These are phyloP conservation scores for Muschampia plurimacula DNA, from an alignment of 2,888 invertebrate genomes.

Conservation along the genomic window DNA sequence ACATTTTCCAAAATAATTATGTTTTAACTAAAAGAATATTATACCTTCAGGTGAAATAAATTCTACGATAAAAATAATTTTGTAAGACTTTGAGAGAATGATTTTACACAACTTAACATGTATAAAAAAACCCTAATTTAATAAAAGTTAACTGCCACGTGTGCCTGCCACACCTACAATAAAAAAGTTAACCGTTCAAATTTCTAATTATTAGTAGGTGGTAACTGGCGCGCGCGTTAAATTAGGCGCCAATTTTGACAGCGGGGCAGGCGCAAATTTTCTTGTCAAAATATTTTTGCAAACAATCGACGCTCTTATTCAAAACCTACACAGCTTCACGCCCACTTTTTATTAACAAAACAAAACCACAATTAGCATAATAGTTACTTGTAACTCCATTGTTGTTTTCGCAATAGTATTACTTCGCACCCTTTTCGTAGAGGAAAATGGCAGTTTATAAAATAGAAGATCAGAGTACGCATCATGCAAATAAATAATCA, in stretches of 20 bases:
- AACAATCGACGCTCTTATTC: conserved; percentile 73
- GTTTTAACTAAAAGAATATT: too few species aligned
- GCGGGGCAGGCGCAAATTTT: conserved; percentile 75
- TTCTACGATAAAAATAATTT: too few species aligned
- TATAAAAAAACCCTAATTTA: not conserved
- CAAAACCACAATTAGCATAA: conserved; percentile 86
- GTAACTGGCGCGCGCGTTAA: conserved; percentile 61
- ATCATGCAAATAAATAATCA: conserved; percentile 63
- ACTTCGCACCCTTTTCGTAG: conserved; percentile 25
- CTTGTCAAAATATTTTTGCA: conserved; percentile 84
- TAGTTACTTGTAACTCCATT: conserved; percentile 63
- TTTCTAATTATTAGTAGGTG: conserved; percentile 76
- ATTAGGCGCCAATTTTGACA: conserved; percentile 79
- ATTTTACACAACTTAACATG: not conserved
- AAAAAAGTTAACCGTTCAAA: conserved; percentile 78
- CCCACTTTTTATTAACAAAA: conserved; percentile 76
- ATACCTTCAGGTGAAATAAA: too few species aligned
- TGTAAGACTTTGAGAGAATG: too few species aligned
- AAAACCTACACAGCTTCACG: conserved; percentile 53
- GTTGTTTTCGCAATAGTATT: conserved; percentile 43
- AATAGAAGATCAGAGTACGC: conserved; percentile 41
- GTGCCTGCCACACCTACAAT: conserved; percentile 57
- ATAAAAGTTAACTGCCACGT: conserved; percentile 60
- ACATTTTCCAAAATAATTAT: too few species aligned
- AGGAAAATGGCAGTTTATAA: conserved; percentile 26